phyloP scores from a whole-genome alignment of 2,888 invertebrate species.

The Drepanosiphum platanoidis region DNA sequence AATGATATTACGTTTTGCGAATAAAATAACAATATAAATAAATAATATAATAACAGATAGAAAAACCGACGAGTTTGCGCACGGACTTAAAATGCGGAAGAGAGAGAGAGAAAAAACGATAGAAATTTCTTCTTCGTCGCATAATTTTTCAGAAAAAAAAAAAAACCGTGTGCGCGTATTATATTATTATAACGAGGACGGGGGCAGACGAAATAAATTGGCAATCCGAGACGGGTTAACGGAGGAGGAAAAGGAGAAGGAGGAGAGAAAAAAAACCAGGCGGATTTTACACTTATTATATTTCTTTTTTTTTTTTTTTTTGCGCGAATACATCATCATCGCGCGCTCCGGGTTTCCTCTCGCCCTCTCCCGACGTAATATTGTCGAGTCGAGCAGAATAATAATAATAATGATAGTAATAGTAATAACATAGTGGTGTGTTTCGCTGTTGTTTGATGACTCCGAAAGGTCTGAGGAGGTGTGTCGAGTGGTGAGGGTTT shows the following conservation, averaged over 20 bases:
- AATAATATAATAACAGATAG: too few species aligned
- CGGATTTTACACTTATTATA: neutral
- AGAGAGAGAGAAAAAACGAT: too few species aligned
- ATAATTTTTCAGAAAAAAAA: too few species aligned
- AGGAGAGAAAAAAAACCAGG: constrained; percentile 9
- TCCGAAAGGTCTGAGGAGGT: constrained; percentile 62
- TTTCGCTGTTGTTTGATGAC: constrained; percentile 57
- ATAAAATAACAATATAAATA: too few species aligned
- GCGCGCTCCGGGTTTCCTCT: neutral
- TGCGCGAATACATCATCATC: constrained; percentile 1
- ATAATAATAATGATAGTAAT: constrained; percentile 24
- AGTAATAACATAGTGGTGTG: constrained; percentile 51
- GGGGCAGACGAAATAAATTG: too few species aligned
- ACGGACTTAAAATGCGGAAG: too few species aligned
- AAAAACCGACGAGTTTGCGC: too few species aligned
- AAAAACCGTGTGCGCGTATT: too few species aligned
- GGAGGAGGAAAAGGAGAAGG: too few species aligned
- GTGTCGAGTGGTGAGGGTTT: constrained; percentile 61
- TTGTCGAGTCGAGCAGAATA: constrained; percentile 27
- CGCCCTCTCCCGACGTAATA: constrained; percentile 7
- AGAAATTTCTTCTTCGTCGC: too few species aligned
- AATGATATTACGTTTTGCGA: too few species aligned
- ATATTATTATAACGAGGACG: too few species aligned
- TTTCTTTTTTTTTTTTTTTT: neutral
- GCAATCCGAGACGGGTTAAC: neutral